Evolutionary conservation across 1,140 invertebrate genomes (phyloP), one percentile per base, ranked within the genome.

Genomic region (Pseudachorutes palmiensis): DNA sequence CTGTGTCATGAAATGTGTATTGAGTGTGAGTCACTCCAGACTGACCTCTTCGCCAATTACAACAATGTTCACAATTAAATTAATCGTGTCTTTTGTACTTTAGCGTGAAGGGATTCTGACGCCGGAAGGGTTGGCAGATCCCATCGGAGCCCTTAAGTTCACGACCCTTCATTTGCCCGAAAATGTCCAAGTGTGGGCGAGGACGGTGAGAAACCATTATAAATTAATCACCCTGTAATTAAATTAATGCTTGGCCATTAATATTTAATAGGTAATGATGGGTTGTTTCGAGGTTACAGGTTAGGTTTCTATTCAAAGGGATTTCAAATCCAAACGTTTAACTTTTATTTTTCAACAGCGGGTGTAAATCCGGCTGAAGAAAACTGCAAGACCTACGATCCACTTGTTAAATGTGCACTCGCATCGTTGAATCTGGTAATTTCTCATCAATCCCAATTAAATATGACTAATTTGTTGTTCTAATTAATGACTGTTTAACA

Each of bases 1-100:
- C 2, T 65, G 63, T 26, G 63, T 65, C 41, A 65, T 65, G 63
- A 65, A 51, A 57, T 65, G 63, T 36, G 63, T 65, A 2, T 28
- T 65, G 16, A 26, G 3, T 14, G 51, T 55, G 5, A 55, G 51
- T 26, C 5, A 55, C n/a, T n/a, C n/a, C n/a, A n/a, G n/a, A 55
- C 36, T 45, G 19, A 26, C 5, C 24, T 5, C 14, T 55, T 55
- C 9, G 19, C 36, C 19, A 45, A 19, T 45, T 45, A 45, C 9
- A 9, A 9, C 36, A 61, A 29, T 9, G 2, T 16, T 61, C 14
- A 45, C 12, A 29, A 63, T 60, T 60, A 9, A 60, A 60, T 60
- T 30, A 60, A 30, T 12, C 22, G 9, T 30, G 3, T 60, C 14
- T 14, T 14, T 57, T 57, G 14, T 26, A 12, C 26, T 12, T n/a